A percentile compares a stretch with the other conserved stretches of the same genome.
phyloP scores from a whole-genome alignment of 37 sponge, comb jelly and placozoan genomes.

The Halichondria panicea region DNA sequence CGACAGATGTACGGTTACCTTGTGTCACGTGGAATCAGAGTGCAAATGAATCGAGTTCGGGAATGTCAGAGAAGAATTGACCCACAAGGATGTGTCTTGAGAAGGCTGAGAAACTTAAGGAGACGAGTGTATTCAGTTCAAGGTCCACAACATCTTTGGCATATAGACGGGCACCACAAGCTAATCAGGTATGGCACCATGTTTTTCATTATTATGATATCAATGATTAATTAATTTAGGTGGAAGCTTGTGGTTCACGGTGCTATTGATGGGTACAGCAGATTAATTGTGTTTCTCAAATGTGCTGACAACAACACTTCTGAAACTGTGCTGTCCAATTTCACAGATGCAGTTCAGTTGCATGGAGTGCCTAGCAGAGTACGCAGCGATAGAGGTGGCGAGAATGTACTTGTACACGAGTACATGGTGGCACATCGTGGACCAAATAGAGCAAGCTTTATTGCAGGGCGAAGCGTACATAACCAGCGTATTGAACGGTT shows the following conservation, averaged over 20 bases:
- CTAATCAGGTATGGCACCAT: constrained; percentile 19
- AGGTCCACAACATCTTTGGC: constrained; percentile 34
- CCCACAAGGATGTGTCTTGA: constrained; percentile 7
- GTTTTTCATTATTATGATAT: no score
- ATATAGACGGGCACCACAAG: constrained; percentile 50
- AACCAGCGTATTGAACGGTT: constrained; percentile 42
- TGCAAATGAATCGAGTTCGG: constrained; percentile 8
- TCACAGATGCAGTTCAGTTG: constrained; percentile 5
- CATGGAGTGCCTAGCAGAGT: constrained; percentile 27
- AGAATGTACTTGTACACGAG: constrained; percentile 24
- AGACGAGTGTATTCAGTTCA: constrained; percentile 36
- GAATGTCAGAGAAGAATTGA: constrained; percentile 8
- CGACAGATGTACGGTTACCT: constrained; percentile 6
- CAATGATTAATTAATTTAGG: no score
- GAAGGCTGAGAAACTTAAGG: constrained; percentile 32
- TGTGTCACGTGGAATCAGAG: neutral
- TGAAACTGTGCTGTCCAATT: constrained; percentile 17
- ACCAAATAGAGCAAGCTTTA: constrained; percentile 19
- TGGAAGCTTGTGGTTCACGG: constrained; percentile 49
- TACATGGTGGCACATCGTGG: constrained; percentile 36
- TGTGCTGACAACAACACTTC: constrained; percentile 26
- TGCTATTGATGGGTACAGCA: constrained; percentile 36
- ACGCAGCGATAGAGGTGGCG: constrained; percentile 34
- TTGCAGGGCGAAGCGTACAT: constrained; percentile 36
- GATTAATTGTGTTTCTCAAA: constrained; percentile 16